Evolutionary conservation across 2,797 vertebrate species (phyloP).

Genomic region (Falco berigora): DNA sequence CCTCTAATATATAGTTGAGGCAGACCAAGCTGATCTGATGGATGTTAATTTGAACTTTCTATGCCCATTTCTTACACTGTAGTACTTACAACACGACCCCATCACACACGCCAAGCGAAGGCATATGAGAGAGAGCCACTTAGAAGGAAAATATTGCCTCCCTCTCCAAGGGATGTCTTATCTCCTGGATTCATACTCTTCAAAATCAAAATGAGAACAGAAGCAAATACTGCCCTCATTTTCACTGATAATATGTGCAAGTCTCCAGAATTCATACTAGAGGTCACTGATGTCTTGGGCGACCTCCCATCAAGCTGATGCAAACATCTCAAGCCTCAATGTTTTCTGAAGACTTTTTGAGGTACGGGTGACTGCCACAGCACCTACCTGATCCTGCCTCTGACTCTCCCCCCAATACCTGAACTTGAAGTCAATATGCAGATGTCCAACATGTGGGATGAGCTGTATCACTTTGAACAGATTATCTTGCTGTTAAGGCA

Average conservation of each 20-base stretch:
- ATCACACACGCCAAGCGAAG: neutral
- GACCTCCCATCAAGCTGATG: neutral
- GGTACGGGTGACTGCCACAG: neutral
- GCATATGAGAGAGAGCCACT: neutral
- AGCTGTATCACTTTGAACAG: neutral
- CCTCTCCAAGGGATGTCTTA: neutral
- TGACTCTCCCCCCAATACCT: neutral
- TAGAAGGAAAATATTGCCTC: neutral
- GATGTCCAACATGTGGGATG: neutral
- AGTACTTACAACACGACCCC: neutral
- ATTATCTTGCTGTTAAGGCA: neutral
- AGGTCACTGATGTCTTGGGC: neutral
- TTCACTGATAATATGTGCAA: neutral
- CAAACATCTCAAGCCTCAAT: neutral
- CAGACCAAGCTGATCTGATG: neutral
- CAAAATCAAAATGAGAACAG: neutral
- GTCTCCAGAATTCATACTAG: neutral
- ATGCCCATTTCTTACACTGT: neutral
- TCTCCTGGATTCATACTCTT: neutral
- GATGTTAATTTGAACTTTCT: neutral
- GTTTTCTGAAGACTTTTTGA: neutral
- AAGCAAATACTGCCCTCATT: neutral
- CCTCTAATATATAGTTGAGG: neutral
- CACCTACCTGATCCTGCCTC: neutral
- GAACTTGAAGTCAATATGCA: neutral